Evolutionary conservation across 2,797 vertebrate species (phyloP).

Genomic region (Sarcophilus harrisii): DNA sequence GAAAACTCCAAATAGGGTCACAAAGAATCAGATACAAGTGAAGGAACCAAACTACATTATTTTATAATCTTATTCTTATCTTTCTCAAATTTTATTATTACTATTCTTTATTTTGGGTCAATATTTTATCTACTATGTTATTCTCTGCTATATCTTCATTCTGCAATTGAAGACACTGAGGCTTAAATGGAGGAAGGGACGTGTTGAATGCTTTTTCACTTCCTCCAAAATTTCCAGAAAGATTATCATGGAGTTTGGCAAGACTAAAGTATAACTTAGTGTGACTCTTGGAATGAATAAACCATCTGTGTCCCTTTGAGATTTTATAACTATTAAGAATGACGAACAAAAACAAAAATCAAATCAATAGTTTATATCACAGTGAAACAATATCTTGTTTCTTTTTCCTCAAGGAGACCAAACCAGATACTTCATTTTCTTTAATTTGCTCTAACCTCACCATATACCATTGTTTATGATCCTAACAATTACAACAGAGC

Average conservation of each 20-base stretch:
- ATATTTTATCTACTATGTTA: background rate
- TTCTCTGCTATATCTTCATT: background rate
- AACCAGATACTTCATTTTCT: slow-evolving; percentile 65
- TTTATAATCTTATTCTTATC: background rate
- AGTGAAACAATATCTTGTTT: slow-evolving; percentile 58
- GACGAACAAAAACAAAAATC: slow-evolving; percentile 49
- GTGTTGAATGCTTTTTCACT: background rate
- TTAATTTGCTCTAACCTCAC: slow-evolving; percentile 52
- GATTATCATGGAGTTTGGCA: slow-evolving; percentile 47
- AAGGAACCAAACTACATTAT: background rate
- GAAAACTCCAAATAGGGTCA: background rate
- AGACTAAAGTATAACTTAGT: slow-evolving; percentile 6
- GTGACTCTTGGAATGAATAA: slow-evolving; percentile 55
- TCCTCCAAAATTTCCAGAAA: slow-evolving; percentile 42
- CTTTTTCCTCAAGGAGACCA: slow-evolving; percentile 58
- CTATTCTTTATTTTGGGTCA: background rate
- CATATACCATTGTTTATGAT: slow-evolving; percentile 56
- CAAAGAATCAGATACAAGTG: background rate
- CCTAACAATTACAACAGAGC: slow-evolving; percentile 30
- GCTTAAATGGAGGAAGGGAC: background rate
- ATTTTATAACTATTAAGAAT: slow-evolving; percentile 63
- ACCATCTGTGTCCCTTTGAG: slow-evolving; percentile 40
- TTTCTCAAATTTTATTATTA: background rate
- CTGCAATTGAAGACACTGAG: background rate
- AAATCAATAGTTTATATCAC: slow-evolving; percentile 64